phyloP scores from a whole-genome alignment of 2,113 vertebrate genomes.

The Struthidea cinerea region DNA sequence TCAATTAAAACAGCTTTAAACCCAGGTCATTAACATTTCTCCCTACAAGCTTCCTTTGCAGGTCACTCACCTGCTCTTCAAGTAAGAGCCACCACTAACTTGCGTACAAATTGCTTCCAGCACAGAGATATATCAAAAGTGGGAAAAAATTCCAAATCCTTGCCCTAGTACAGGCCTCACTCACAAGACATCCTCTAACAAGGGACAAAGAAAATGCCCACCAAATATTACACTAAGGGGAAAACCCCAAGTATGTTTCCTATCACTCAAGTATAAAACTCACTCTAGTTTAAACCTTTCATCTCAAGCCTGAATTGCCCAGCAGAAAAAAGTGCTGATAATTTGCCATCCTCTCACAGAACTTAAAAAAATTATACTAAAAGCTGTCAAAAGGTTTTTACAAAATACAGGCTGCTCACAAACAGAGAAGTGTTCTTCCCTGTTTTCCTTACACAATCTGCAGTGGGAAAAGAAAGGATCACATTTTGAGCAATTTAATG shows the following conservation, averaged over 20 bases:
- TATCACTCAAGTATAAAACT: background rate
- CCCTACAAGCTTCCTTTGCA: background rate
- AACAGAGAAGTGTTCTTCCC: background rate
- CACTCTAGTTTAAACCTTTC: background rate
- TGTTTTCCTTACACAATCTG: background rate
- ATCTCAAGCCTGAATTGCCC: background rate
- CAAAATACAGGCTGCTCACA: background rate
- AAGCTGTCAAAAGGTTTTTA: background rate
- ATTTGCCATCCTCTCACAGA: background rate
- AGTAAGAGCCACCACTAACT: background rate
- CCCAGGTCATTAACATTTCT: background rate
- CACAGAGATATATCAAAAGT: background rate
- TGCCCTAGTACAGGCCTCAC: background rate
- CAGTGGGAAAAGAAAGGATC: background rate
- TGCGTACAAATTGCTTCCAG: background rate
- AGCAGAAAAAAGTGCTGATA: background rate
- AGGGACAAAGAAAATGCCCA: background rate
- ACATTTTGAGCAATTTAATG: background rate
- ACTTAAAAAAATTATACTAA: background rate
- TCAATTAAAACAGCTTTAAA: background rate
- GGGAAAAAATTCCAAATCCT: background rate
- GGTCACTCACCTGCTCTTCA: background rate
- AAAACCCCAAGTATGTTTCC: background rate
- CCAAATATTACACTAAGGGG: background rate
- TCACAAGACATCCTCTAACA: background rate